A percentile compares a stretch with the other conserved stretches of the same genome.
Conservation (phyloP, 2,113 vertebrate species). For the Rhodinocichla rosea region DNA sequence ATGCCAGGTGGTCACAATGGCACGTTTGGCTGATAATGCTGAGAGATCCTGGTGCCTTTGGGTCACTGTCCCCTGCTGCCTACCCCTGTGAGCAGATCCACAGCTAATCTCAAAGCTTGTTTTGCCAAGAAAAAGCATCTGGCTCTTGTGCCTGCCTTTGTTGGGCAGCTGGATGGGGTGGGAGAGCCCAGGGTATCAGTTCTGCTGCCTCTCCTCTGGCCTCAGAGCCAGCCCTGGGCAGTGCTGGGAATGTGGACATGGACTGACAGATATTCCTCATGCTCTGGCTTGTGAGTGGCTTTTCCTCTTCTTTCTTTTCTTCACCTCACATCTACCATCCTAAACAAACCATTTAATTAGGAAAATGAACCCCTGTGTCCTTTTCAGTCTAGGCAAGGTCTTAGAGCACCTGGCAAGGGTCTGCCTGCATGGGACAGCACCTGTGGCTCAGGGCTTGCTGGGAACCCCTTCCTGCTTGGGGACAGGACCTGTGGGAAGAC, state of each 20-base stretch:
- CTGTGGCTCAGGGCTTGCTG: fast-evolving
- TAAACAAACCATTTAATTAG: not conserved
- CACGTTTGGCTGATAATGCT: fast-evolving
- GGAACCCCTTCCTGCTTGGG: not conserved
- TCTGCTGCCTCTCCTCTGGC: not conserved
- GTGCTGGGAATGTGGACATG: not conserved
- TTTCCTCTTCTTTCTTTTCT: not conserved
- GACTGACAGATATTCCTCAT: not conserved
- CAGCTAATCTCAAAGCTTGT: not conserved
- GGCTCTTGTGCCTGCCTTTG: not conserved
- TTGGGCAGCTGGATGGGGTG: not conserved
- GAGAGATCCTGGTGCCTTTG: not conserved
- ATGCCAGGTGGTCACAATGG: not conserved
- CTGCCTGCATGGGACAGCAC: not conserved
- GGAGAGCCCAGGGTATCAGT: not conserved
- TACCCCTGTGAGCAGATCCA: not conserved
- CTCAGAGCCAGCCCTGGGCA: not conserved
- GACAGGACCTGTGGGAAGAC: not conserved
- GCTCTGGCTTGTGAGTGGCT: not conserved
- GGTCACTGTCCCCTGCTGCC: not conserved
- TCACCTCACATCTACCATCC: not conserved
- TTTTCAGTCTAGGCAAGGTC: not conserved
- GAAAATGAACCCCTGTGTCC: not conserved
- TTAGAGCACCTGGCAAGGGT: not conserved
- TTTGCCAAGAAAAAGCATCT: not conserved